Conservation (phyloP, 2,113 vertebrate species). For the Toxotes jaculatrix region DNA sequence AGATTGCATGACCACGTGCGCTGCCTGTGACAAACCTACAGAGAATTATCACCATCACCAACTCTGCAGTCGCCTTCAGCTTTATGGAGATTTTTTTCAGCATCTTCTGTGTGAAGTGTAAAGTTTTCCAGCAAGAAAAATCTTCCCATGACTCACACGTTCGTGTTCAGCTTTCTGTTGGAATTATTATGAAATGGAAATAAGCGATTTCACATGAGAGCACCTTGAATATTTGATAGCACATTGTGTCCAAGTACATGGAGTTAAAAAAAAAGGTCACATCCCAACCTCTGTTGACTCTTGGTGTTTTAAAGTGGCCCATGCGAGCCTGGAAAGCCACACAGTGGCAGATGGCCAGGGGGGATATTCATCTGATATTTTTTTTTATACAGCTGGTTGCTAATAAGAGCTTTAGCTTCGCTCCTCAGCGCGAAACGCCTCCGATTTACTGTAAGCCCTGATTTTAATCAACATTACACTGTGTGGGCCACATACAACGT, state of each 20-base stretch:
- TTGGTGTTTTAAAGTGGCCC: slow-evolving; percentile 34
- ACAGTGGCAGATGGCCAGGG: slow-evolving; percentile 47
- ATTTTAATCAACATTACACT: slow-evolving; percentile 58
- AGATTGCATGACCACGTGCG: no score
- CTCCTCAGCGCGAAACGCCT: slow-evolving; percentile 36
- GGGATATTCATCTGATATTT: slow-evolving; percentile 39
- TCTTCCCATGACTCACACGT: not conserved
- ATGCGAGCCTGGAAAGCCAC: not conserved
- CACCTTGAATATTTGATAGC: not conserved
- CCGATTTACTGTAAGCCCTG: slow-evolving; percentile 48
- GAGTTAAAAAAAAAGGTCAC: not conserved
- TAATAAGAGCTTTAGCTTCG: slow-evolving; percentile 40
- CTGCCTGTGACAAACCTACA: no score
- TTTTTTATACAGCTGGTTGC: slow-evolving; percentile 50
- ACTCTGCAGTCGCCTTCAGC: no score
- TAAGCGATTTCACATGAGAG: no score
- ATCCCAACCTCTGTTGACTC: slow-evolving; percentile 7
- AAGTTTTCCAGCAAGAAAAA: no score
- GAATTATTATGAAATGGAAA: no score
- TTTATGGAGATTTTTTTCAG: no score
- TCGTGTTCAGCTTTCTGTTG: no score
- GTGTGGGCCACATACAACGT: slow-evolving; percentile 1
- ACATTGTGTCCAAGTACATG: no score
- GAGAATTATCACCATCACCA: no score
- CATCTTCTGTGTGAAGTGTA: no score